phyloP scores from a whole-genome alignment of 2,113 vertebrate species.

The Pangasianodon hypophthalmus region DNA sequence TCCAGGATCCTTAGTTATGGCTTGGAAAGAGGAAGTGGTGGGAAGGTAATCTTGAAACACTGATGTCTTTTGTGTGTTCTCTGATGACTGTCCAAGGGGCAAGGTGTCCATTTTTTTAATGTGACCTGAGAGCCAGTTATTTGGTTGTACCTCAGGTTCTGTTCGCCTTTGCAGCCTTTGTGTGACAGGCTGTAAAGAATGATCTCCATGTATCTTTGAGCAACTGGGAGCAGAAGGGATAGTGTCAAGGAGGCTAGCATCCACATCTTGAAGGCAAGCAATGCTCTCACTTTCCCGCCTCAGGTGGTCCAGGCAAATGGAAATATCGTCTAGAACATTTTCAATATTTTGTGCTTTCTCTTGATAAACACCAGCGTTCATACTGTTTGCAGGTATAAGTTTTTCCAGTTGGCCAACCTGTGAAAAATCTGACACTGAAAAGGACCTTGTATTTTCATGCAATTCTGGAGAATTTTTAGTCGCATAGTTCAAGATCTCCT shows the following conservation, averaged over 20 bases:
- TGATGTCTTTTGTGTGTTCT: background rate
- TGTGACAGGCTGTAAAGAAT: background rate
- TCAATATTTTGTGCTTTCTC: constrained; percentile 18
- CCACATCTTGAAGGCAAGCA: constrained; percentile 18
- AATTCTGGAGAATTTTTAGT: background rate
- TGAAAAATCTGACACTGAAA: background rate
- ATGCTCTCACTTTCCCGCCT: constrained; percentile 50
- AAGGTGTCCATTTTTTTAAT: background rate
- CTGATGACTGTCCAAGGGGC: background rate
- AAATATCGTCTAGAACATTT: constrained; percentile 53
- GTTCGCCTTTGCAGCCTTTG: background rate
- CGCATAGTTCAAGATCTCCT: background rate
- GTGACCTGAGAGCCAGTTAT: background rate
- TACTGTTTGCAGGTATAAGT: background rate
- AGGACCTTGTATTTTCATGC: background rate
- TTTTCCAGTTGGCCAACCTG: background rate
- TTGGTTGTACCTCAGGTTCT: background rate
- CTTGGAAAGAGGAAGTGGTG: constrained; percentile 13
- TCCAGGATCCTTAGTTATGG: background rate
- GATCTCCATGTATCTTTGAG: constrained; percentile 11
- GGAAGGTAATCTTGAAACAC: constrained; percentile 16
- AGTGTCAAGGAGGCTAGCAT: background rate
- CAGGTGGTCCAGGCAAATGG: constrained; percentile 57
- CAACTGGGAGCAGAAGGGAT: constrained; percentile 4
- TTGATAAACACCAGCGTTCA: background rate